Base-by-base conservation (phyloP, 2,888 invertebrate species). In the Stenchaetothrips biformis region DNA sequence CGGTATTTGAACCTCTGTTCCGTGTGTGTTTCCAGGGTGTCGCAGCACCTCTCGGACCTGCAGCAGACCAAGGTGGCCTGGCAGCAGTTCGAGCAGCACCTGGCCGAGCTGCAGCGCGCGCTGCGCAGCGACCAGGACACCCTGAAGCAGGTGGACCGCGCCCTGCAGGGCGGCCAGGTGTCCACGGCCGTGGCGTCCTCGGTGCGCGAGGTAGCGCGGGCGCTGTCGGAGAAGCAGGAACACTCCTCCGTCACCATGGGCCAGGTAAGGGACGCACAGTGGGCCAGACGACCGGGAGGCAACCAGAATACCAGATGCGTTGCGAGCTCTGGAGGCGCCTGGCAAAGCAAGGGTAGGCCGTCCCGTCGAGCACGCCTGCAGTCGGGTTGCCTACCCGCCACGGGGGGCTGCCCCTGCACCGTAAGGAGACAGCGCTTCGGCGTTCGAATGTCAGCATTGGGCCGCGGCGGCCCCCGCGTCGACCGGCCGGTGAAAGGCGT, bases 51-150 rank as follows among this genome's bases (percentile, higher is more conserved):
- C 84, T 90, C 92, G 83, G 91, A 91, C 82, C 88, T 95, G 81
- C 93, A 93, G 85, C 91, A 91, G 83, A 91, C 94, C 16, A 89
- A 93, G 79, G 89, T 90, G 83, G 91, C 91, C 49, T 94, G 93
- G 93, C 90, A 91, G 80, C 93, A 94, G 85, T 91, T 95, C 87
- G 94, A 94, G 85, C 89, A 90, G 81, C 92, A 94, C 13, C 88
- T 95, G 80, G 91, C 92, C 21, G 94, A 94, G 86, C 90, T 95
- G 82, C 93, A 94, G 85, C 91, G 91, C 79, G 94, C 93, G 48
- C 87, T 95, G 79, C 90, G 92, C 49, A 92, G 93, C 83, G 95
- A 95, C 86, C 89, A 90, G 83, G 89, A 90, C 84, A 90, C 90
- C 13, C 87, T 91, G 80, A 87, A 88, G 62, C 87, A 89, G 83